phyloP scores from a whole-genome alignment of 2,888 invertebrate genomes.

The Cataglyphis cursor region DNA sequence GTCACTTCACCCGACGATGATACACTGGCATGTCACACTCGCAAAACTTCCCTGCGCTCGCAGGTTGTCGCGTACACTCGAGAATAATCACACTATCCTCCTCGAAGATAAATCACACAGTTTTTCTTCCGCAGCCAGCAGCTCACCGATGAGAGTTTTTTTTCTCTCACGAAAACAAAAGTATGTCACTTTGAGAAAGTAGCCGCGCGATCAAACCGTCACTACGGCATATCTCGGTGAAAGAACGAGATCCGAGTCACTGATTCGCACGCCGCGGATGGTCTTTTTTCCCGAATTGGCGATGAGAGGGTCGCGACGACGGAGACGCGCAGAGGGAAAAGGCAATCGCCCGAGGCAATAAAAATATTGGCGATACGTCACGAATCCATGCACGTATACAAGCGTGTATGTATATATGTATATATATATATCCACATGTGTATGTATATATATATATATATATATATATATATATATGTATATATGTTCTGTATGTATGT shows the following conservation, averaged over 20 bases:
- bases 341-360: conserved; percentile 14
- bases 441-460: conserved; percentile 1
- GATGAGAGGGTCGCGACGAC: background rate
- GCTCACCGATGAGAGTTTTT: conserved; percentile 55
- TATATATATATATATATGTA: conserved; percentile 25
- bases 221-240: conserved; percentile 20
- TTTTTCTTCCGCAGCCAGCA: conserved; percentile 19
- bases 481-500: conserved; percentile 29
- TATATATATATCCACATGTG: conserved; percentile 22
- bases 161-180: conserved; percentile 66
- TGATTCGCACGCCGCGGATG: conserved; percentile 22
- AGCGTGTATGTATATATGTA: conserved; percentile 35
- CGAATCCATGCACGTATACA: conserved; percentile 40
- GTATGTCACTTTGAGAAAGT: conserved; percentile 72
- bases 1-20: conserved; percentile 61
- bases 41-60: conserved; percentile 32
- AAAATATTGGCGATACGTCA: conserved; percentile 33
- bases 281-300: conserved; percentile 13
- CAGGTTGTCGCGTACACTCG: conserved; percentile 36
- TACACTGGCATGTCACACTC: conserved; percentile 64
- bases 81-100: conserved; percentile 33
- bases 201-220: conserved; percentile 53
- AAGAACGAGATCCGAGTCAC: conserved; percentile 20
- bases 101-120: conserved; percentile 14
- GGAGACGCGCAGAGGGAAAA: background rate